Base-by-base conservation (phyloP, 2,113 vertebrate genomes). In the Nannobrachium achirus region DNA sequence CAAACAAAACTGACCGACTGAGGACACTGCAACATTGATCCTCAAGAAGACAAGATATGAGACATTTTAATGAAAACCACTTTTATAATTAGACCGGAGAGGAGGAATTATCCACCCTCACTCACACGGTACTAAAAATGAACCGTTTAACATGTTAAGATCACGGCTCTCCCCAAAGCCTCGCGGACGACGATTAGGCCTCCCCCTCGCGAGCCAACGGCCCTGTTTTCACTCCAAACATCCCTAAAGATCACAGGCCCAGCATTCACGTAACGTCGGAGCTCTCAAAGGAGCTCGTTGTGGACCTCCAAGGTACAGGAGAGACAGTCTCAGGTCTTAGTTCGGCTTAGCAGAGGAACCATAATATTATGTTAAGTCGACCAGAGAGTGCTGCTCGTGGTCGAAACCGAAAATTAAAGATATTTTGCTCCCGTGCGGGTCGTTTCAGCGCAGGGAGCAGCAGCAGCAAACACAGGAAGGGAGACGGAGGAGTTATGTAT, bases 341-440 rank as follows among this genome's bases (percentile, higher is more conserved):
- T 78, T 56, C 25, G 48, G 55, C 74, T 66, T 9, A 59, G 80
- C 79, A 71, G 10, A 80, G 74, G 81, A 90, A 89, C 66, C 89
- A 90, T 88, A 92, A 92, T 92, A 89, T 93, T 92, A 82, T 92
- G 87, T 90, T 89, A 92, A n/a, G 86, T 87, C 76, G 78, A 83
- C 85, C 73, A 73, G 59, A 79, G 79, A 81, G 87, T 66, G 77
- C 25, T 60, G 75, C 83, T 82, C 75, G 82, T 14, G 64, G 76
- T 63, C 73, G n/a, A n/a, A 72, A 63, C 76, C 82, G 80, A 78
- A 88, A 87, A 83, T 80, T 74, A 85, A n/a, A n/a, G n/a, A n/a
- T n/a, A n/a, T n/a, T n/a, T n/a, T n/a, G n/a, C n/a, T n/a, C n/a
- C n/a, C n/a, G n/a, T n/a, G n/a, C n/a, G n/a, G n/a, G n/a, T n/a